Evolutionary conservation across 2,797 vertebrate species (phyloP).

Genomic region (Acanthiza pusilla): DNA sequence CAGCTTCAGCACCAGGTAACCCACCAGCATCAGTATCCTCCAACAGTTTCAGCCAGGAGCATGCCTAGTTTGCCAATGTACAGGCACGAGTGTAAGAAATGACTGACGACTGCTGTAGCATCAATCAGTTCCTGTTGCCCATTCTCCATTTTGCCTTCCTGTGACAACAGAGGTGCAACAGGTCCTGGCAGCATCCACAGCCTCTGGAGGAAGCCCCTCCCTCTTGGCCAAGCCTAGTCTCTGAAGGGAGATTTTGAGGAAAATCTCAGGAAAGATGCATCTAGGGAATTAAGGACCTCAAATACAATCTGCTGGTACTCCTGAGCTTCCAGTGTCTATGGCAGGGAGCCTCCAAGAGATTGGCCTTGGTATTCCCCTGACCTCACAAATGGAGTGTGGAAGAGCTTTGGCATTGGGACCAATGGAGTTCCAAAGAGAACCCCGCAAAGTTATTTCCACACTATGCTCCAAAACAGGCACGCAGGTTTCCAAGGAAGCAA

Average conservation of each 20-base stretch:
- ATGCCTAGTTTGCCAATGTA: not conserved
- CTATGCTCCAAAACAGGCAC: not conserved
- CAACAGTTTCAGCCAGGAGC: not conserved
- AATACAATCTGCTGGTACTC: not conserved
- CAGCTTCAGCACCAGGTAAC: not conserved
- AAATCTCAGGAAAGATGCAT: not conserved
- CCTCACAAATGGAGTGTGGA: rapidly evolving
- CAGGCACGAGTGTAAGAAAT: not conserved
- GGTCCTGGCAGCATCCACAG: not conserved
- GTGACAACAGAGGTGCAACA: not conserved
- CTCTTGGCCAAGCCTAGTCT: not conserved
- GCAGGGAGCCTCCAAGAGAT: not conserved
- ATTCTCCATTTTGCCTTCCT: not conserved
- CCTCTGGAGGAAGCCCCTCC: not conserved
- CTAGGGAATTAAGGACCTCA: not conserved
- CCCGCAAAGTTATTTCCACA: not conserved
- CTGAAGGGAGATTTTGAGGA: not conserved
- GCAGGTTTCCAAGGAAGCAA: not conserved
- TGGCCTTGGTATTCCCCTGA: not conserved
- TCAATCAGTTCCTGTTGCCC: not conserved
- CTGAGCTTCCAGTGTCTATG: not conserved
- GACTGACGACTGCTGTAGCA: not conserved
- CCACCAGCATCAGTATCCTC: not conserved
- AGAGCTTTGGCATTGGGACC: not conserved
- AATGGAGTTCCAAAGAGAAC: not conserved